A percentile compares a stretch with the other conserved stretches of the same genome.
phyloP scores from a whole-genome alignment of 2,797 vertebrate genomes.

The Paedocypris micromegethes region DNA sequence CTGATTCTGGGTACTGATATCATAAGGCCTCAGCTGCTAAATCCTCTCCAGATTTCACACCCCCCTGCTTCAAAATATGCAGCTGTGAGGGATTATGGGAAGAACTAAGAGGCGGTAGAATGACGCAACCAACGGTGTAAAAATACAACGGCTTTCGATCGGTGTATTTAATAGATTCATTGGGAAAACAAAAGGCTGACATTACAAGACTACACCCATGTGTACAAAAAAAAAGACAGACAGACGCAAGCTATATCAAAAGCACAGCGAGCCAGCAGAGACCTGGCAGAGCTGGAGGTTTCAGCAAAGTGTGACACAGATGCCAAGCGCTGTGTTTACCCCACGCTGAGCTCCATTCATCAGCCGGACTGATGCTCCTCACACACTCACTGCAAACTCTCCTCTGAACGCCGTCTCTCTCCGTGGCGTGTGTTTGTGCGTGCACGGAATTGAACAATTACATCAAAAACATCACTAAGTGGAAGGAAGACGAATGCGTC shows the following conservation, averaged over 20 bases:
- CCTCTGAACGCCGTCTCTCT: neutral
- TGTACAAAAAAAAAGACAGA: constrained; percentile 1
- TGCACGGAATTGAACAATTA: constrained; percentile 9
- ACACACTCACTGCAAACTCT: constrained; percentile 14
- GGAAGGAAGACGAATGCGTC: constrained; percentile 27
- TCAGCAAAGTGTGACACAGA: constrained; percentile 31
- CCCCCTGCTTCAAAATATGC: constrained; percentile 30
- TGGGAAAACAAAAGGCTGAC: constrained; percentile 19
- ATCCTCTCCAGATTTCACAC: constrained; percentile 38
- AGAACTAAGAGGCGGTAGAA: constrained; percentile 15
- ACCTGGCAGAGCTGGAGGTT: constrained; percentile 17
- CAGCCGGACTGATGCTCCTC: constrained; percentile 4
- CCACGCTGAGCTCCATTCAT: constrained; percentile 30
- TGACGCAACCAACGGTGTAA: constrained; percentile 30
- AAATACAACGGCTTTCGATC: constrained; percentile 23
- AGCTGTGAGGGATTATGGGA: constrained; percentile 33
- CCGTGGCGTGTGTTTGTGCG: neutral
- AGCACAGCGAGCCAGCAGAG: constrained; percentile 17
- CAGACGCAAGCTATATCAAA: constrained; percentile 21
- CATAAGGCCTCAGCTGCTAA: constrained; percentile 31
- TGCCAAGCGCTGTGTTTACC: constrained; percentile 38
- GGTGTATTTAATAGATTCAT: constrained; percentile 38
- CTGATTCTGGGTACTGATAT: constrained; percentile 27
- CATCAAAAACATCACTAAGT: constrained; percentile 27
- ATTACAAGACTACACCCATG: constrained; percentile 19